Conservation (phyloP, 2,113 vertebrate genomes). For the Trichomycterus rosablanca region DNA sequence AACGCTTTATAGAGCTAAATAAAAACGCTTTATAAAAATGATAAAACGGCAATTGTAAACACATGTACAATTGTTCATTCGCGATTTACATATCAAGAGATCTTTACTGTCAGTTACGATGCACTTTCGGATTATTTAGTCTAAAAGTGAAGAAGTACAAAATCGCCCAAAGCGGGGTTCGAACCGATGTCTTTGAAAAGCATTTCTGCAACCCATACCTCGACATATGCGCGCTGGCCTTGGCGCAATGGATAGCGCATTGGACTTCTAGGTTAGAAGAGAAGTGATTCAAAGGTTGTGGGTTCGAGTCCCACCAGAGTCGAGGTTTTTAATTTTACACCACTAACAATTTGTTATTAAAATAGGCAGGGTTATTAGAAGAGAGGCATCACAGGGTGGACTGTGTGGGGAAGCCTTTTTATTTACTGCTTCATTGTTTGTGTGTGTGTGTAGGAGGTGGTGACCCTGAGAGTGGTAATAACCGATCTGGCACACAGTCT, state of each 20-base stretch:
- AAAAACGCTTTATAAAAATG: too few relatives aligned
- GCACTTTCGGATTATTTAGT: too few relatives aligned
- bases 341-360: not conserved
- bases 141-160: too few relatives aligned
- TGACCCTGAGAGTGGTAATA: conserved; percentile 65
- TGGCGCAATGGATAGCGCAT: conserved; percentile 48
- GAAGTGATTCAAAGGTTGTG: conserved; percentile 48
- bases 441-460: conserved; percentile 41
- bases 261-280: conserved; percentile 38
- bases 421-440: not conserved
- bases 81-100: too few relatives aligned
- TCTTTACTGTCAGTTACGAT: too few relatives aligned
- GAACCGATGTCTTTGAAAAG: conserved; percentile 42
- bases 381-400: too few relatives aligned
- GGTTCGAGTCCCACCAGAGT: conserved; percentile 50
- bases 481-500: conserved; percentile 29
- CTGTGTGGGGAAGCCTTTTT: not conserved
- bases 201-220: too few relatives aligned
- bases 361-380: too few relatives aligned
- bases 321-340: conserved; percentile 32
- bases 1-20: too few relatives aligned
- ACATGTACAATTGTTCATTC: too few relatives aligned
- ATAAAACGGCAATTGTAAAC: too few relatives aligned
- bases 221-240: too few relatives aligned
- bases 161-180: not conserved